These are phyloP conservation scores for Drosophila arizonae DNA, from an alignment of 1,140 invertebrate genomes.

Conservation along the genomic window DNA sequence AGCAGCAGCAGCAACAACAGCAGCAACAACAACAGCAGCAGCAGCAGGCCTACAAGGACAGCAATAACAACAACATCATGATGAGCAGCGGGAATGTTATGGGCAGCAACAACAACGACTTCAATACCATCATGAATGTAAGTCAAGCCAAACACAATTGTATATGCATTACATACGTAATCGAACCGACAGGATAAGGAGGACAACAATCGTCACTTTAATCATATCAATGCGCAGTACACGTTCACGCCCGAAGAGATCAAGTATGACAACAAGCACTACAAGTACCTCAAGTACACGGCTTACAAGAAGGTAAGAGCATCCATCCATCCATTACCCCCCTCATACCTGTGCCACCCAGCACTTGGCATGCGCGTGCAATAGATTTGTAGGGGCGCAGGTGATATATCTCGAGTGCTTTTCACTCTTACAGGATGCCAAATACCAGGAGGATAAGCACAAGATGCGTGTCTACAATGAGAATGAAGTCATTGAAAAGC, in stretches of 20 bases:
- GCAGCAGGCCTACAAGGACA: constrained; percentile 79
- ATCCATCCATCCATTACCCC: too few species aligned
- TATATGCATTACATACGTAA: not conserved
- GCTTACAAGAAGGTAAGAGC: constrained; percentile 86
- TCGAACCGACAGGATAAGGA: constrained; percentile 70
- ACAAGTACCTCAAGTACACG: constrained; percentile 91
- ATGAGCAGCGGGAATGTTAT: constrained; percentile 74
- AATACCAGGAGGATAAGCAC: constrained; percentile 87
- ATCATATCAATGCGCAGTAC: constrained; percentile 84
- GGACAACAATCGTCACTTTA: constrained; percentile 81
- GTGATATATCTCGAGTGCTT: not conserved
- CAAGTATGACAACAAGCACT: constrained; percentile 91
- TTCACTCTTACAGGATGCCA: constrained; percentile 83
- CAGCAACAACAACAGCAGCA: constrained; percentile 83
- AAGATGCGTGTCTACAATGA: constrained; percentile 88
- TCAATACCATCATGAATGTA: constrained; percentile 83
- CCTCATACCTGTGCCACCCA: too few species aligned
- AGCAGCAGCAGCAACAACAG: constrained; percentile 83
- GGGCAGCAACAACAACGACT: constrained; percentile 78
- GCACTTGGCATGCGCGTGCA: not conserved
- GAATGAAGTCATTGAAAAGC: constrained; percentile 87
- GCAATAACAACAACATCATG: constrained; percentile 80
- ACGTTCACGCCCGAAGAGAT: constrained; percentile 90
- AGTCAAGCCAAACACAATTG: constrained; percentile 33
- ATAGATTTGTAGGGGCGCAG: not conserved